phyloP scores from a whole-genome alignment of 2,888 invertebrate species.

The Leistus spinibarbis region DNA sequence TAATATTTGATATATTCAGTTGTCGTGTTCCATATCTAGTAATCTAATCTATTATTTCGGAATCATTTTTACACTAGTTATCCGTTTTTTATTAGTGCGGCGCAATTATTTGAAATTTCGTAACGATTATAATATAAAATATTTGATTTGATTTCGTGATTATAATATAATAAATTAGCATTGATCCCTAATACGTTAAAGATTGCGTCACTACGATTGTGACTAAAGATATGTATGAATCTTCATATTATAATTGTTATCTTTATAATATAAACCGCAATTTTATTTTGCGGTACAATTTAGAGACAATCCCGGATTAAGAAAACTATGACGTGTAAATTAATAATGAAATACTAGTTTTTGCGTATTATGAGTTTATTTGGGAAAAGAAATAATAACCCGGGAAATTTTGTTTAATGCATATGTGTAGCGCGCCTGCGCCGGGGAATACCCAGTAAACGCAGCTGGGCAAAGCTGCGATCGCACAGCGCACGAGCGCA shows the following conservation, averaged over 20 bases:
- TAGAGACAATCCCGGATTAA: constrained; percentile 20
- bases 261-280: constrained; percentile 7
- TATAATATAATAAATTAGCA: neutral
- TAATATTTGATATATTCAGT: neutral
- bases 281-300: constrained; percentile 25
- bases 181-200: neutral
- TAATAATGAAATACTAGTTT: constrained; percentile 25
- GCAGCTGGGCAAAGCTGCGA: constrained; percentile 2
- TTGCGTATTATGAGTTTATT: constrained; percentile 21
- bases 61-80: too few species aligned
- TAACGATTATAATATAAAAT: too few species aligned
- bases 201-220: neutral
- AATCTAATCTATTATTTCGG: neutral
- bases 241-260: neutral
- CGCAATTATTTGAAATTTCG: too few species aligned
- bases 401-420: constrained; percentile 30
- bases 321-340: constrained; percentile 6
- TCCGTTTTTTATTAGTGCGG: too few species aligned
- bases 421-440: constrained; percentile 28
- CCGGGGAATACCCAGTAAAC: constrained; percentile 38
- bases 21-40: neutral
- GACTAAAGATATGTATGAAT: neutral
- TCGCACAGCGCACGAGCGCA: neutral
- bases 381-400: constrained; percentile 33
- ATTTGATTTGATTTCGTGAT: too few species aligned